Conservation (phyloP, 1,140 invertebrate species). For the Drosophila ohnishii region DNA sequence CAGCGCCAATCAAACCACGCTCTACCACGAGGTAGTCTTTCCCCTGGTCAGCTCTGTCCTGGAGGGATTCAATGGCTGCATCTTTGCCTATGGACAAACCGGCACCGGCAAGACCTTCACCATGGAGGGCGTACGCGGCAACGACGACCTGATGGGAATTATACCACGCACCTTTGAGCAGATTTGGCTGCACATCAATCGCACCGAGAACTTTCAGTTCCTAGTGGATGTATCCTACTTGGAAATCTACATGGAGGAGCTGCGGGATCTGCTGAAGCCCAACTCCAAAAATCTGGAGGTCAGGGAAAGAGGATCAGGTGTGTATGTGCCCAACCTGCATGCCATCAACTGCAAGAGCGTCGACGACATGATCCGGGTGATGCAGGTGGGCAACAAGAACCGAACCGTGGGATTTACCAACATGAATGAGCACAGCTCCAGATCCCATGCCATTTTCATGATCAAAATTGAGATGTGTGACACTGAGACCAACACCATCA, state of each 20-base stretch:
- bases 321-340: slow-evolving; percentile 96
- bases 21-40: slow-evolving; percentile 96
- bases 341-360: slow-evolving; percentile 95
- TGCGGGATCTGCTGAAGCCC: slow-evolving; percentile 94
- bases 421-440: slow-evolving; percentile 99
- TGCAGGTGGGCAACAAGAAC: slow-evolving; percentile 95
- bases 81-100: slow-evolving; percentile 98
- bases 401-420: slow-evolving; percentile 97
- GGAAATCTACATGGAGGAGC: slow-evolving; percentile 97
- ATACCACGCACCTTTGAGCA: slow-evolving; percentile 98
- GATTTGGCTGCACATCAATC: slow-evolving; percentile 95
- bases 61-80: slow-evolving; percentile 97
- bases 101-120: slow-evolving; percentile 97
- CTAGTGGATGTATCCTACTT: slow-evolving; percentile 96
- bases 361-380: slow-evolving; percentile 94
- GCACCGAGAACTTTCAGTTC: slow-evolving; percentile 94
- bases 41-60: slow-evolving; percentile 98
- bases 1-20: slow-evolving; percentile 93
- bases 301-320: slow-evolving; percentile 89
- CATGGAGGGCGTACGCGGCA: slow-evolving; percentile 91
- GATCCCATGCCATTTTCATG: slow-evolving; percentile 99
- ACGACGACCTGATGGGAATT: slow-evolving; percentile 90
- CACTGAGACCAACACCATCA: slow-evolving; percentile 86
- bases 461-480: slow-evolving; percentile 98
- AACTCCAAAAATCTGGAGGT: slow-evolving; percentile 90